Conservation (phyloP, 2,113 vertebrate genomes). For the Sebastes schlegelii region DNA sequence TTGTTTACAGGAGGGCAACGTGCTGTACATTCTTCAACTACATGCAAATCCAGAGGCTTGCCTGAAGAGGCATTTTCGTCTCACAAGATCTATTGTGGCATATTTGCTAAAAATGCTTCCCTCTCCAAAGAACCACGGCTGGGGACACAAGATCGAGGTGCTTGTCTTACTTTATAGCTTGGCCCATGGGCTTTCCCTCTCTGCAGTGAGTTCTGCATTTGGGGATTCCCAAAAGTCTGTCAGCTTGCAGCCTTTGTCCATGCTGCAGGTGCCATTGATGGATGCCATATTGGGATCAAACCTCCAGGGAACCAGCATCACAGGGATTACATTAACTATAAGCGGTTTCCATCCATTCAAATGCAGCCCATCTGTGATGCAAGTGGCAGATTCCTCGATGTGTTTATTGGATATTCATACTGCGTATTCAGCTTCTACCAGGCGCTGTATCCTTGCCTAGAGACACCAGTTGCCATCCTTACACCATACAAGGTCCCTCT, state of each 20-base stretch:
- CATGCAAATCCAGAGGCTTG: background rate
- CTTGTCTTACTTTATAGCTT: background rate
- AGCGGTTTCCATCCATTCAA: background rate
- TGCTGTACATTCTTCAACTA: no score
- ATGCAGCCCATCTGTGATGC: constrained; percentile 2
- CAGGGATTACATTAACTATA: background rate
- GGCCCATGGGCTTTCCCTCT: background rate
- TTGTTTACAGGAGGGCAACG: no score
- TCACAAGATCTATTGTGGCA: background rate
- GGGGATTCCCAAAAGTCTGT: background rate
- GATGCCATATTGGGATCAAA: background rate
- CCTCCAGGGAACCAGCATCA: background rate
- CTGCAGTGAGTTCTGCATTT: background rate
- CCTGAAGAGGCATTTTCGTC: background rate
- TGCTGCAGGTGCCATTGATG: background rate
- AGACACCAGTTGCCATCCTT: no score
- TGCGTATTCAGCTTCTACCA: background rate
- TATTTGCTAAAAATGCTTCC: background rate
- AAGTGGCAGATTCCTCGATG: background rate
- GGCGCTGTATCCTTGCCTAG: no score
- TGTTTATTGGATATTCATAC: background rate
- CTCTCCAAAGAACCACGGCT: background rate
- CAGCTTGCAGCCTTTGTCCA: background rate
- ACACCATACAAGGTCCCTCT: no score
- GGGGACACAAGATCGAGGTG: background rate